phyloP scores from a whole-genome alignment of 2,797 vertebrate species.

The Propithecus deckenii region DNA sequence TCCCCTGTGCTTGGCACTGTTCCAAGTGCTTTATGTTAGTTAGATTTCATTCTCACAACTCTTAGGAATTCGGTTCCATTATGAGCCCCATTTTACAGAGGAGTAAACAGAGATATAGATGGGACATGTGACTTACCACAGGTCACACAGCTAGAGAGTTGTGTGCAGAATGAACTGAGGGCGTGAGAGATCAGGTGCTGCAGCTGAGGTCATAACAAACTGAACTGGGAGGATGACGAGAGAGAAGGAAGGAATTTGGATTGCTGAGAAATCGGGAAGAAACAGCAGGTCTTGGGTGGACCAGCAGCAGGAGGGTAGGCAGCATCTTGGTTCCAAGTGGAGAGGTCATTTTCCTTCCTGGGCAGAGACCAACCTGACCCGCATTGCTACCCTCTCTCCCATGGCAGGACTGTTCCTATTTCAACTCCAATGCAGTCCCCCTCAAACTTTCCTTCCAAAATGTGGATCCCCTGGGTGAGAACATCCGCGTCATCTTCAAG shows the following conservation, averaged over 20 bases:
- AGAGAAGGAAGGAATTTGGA: neutral
- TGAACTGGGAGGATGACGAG: neutral
- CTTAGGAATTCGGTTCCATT: neutral
- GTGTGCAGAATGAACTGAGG: neutral
- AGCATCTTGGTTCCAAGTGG: neutral
- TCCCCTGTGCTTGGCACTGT: fast-evolving
- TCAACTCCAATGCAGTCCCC: conserved; percentile 97
- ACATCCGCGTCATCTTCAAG: conserved; percentile 97
- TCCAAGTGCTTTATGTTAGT: neutral
- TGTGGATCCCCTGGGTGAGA: conserved; percentile 91
- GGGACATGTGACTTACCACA: neutral
- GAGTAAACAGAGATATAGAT: neutral
- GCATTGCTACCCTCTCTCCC: neutral
- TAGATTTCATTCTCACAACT: neutral
- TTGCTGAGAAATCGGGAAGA: neutral
- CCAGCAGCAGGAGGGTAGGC: neutral
- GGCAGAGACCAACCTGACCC: neutral
- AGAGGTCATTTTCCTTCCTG: neutral
- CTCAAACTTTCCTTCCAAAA: conserved; percentile 96
- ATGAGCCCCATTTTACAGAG: neutral
- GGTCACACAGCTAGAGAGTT: neutral
- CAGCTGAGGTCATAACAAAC: neutral
- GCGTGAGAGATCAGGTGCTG: fast-evolving
- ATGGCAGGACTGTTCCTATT: conserved; percentile 94
- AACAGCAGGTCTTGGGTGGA: neutral